These are phyloP conservation scores for Oopsacas minuta DNA, from an alignment of 37 sponge, comb jelly and placozoan species.

Conservation along the genomic window DNA sequence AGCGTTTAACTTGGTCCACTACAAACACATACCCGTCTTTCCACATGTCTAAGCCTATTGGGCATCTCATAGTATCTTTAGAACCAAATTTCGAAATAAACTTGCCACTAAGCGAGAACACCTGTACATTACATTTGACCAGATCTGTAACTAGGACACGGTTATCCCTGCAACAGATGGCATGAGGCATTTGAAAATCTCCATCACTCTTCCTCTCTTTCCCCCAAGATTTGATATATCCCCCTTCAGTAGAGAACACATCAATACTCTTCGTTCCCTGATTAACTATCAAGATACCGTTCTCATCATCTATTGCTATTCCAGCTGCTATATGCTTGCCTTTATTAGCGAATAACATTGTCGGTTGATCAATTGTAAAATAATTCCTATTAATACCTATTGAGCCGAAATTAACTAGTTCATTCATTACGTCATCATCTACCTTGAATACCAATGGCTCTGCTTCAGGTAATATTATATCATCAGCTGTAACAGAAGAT, in stretches of 20 bases:
- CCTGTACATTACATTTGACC: conserved; percentile 16
- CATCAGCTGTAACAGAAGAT: not conserved
- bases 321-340: not conserved
- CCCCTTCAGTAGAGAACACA: not conserved
- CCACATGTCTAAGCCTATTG: conserved; percentile 6
- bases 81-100: not conserved
- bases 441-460: not conserved
- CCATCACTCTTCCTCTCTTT: not conserved
- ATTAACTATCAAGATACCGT: not conserved
- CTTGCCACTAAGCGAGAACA: conserved; percentile 5
- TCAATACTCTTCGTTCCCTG: conserved; percentile 7
- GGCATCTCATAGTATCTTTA: not conserved
- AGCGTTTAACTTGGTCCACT: not conserved
- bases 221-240: not conserved
- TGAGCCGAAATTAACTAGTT: not conserved
- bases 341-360: conserved; percentile 5
- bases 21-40: conserved; percentile 16
- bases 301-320: not conserved
- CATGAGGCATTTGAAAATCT: not conserved
- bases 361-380: conserved; percentile 1
- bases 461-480: not conserved
- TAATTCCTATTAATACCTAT: conserved; percentile 14
- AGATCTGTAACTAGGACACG: conserved; percentile 8
- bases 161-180: not conserved
- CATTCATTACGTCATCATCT: conserved; percentile 14